Evolutionary conservation across 2,113 vertebrate species (phyloP).

Genomic region (Probosciger aterrimus): DNA sequence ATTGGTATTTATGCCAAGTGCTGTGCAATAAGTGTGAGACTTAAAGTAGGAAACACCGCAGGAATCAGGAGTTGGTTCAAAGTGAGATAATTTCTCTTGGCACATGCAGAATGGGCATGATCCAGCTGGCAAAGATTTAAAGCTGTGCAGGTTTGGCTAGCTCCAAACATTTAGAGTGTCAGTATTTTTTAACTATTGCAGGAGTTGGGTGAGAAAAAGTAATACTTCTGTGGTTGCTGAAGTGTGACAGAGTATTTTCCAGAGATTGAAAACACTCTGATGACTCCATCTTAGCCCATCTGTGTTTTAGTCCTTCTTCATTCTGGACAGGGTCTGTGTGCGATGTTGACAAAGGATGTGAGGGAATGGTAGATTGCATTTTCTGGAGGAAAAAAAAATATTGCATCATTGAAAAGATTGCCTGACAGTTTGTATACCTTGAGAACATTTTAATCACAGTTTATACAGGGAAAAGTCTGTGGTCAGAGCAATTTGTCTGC

Average conservation of each 20-base stretch:
- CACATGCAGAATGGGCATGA: not conserved
- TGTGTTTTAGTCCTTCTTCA: not conserved
- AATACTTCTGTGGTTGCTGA: not conserved
- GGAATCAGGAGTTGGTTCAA: not conserved
- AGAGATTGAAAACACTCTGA: not conserved
- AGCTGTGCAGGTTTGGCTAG: not conserved
- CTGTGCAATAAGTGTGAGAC: not conserved
- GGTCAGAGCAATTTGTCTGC: not conserved
- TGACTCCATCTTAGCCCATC: rapidly evolving
- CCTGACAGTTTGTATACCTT: not conserved
- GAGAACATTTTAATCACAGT: not conserved
- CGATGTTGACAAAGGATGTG: not conserved
- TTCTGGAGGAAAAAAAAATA: not conserved
- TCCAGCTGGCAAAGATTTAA: not conserved
- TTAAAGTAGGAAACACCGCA: not conserved
- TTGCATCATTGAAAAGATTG: not conserved
- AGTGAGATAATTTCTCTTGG: not conserved
- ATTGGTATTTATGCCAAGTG: not conserved
- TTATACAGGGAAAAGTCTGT: not conserved
- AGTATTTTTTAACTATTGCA: not conserved
- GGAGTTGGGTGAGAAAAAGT: not conserved
- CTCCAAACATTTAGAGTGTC: not conserved
- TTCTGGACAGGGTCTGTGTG: not conserved
- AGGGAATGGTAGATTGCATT: not conserved
- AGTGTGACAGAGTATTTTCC: not conserved